A percentile compares a stretch with the other conserved stretches of the same genome.
Evolutionary conservation across 2,888 invertebrate genomes (phyloP).

Genomic region (Pseudococcus jackbeardsleyi): DNA sequence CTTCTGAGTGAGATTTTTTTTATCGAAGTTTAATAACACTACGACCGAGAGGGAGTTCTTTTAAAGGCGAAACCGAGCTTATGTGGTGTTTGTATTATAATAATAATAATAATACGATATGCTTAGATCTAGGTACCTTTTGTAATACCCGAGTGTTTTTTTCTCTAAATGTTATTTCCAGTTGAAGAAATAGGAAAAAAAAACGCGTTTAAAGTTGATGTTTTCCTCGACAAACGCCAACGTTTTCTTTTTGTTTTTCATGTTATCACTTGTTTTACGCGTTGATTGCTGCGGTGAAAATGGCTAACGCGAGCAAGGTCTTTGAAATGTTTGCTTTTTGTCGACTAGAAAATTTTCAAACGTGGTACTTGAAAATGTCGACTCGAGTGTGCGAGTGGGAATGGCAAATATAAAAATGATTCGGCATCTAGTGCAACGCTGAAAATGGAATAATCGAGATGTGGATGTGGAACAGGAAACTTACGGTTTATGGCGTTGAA

Average conservation of each 20-base stretch:
- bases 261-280: background rate
- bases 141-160: constrained; percentile 35
- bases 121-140: constrained; percentile 28
- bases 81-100: constrained; percentile 34
- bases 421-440: background rate
- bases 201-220: constrained; percentile 31
- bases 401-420: background rate
- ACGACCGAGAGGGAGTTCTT: too few relatives aligned
- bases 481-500: background rate
- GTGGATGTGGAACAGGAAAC: background rate
- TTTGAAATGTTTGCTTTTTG: background rate
- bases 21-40: constrained; percentile 53
- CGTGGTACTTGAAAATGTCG: background rate
- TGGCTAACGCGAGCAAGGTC: background rate
- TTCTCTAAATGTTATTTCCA: constrained; percentile 45
- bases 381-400: background rate
- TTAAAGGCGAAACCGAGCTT: constrained; percentile 1
- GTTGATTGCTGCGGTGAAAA: background rate
- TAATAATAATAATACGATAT: background rate
- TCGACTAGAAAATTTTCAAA: constrained; percentile 9
- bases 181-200: constrained; percentile 12
- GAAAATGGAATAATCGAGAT: background rate
- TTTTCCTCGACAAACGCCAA: background rate
- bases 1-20: constrained; percentile 15
- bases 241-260: constrained; percentile 6